Conservation (phyloP, 2,113 vertebrate species). For the Protobothrops mucrosquamatus region DNA sequence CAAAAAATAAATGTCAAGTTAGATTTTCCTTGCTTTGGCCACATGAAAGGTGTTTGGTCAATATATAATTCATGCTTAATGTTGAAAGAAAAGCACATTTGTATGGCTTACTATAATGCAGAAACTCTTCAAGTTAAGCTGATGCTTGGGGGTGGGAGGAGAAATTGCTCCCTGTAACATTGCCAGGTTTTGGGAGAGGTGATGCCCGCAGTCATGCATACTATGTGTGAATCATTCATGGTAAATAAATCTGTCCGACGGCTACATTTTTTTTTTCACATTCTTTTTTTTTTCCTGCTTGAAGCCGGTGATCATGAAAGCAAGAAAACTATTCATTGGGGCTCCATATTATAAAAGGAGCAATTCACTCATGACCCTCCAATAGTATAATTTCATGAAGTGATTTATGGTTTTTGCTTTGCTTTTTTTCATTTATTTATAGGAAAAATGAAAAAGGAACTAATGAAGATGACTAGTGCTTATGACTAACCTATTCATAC, state of each 20-base stretch:
- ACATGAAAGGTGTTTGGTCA: conserved; percentile 1
- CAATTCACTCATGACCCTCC: conserved; percentile 49
- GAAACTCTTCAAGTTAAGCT: conserved; percentile 16
- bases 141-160: neutral
- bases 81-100: conserved; percentile 1
- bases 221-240: conserved; percentile 21
- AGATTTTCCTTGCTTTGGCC: neutral
- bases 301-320: conserved; percentile 48
- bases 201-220: neutral
- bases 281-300: neutral
- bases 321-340: conserved; percentile 43
- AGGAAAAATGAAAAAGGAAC: neutral
- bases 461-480: neutral
- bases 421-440: neutral
- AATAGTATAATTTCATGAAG: conserved; percentile 25
- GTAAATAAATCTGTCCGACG: conserved; percentile 15
- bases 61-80: neutral
- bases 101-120: neutral
- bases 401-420: neutral
- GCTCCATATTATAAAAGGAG: conserved; percentile 18
- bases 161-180: neutral
- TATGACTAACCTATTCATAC: neutral
- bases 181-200: neutral
- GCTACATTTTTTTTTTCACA: neutral
- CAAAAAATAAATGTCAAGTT: conserved; percentile 7